Base-by-base conservation (phyloP, 2,113 vertebrate species). In the Garra rufa region DNA sequence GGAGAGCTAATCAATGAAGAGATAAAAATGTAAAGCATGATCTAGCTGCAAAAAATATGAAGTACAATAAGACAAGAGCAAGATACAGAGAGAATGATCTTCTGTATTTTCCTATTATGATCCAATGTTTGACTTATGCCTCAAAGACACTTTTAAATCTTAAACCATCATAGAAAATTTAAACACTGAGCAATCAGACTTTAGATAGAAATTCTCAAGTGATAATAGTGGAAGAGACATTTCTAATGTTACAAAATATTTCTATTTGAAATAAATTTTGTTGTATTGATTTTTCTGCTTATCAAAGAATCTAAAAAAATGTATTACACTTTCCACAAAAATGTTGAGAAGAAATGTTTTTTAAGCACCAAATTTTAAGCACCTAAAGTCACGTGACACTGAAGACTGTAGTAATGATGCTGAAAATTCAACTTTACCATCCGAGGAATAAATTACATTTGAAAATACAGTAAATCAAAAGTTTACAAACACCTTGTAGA, bases 1-100 rank as follows among this genome's bases (percentile, higher is more conserved):
- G 38, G 34, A 78, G 76, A 78, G 55, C n/a, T 26, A 78, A 78
- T 63, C 34, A 61, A 63, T 61, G 14, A n/a, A 63, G 34, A 63
- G 38, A 63, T 79, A 63, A 26, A 78, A 52, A 74, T 48, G 1
- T 14, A 57, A n/a, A 44, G 14, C 13, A 61, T 59, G 34, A 8
- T 61, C 52, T 30, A 11, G 14, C 28, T 55, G 48, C 26, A 55
- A 17, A 55, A 30, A 50, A 76, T 41, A 63, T 26, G 8, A 44
- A 59, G 13, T 41, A 61, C 1, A 78, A 43, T 13, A 3, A 57
- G 11, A 59, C 43, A 67, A 34, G 6, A 34, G 28, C 28, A 65
- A 34, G 63, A 65, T 15, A 26, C 24, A 75, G 67, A 70, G 24
- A 48, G 43, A 50, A 28, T 10, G 9, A 30, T 48, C 13, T 48